Base-by-base conservation (phyloP, 2,797 vertebrate species). In the Hylomyscus alleni region DNA sequence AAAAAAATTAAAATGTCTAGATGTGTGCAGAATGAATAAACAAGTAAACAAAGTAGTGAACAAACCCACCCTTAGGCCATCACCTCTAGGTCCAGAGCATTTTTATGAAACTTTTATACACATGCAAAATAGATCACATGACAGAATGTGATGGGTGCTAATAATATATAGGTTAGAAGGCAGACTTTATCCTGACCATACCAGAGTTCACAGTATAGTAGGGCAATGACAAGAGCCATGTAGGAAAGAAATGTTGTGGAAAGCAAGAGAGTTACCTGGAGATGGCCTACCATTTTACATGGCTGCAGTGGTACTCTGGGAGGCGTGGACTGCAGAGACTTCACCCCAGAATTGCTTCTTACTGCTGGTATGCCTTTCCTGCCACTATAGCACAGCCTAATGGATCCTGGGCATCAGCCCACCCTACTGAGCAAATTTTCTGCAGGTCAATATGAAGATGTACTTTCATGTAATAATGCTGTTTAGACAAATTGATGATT, bases 1-100 rank as follows among this genome's bases (percentile, higher is more conserved):
- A n/a, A n/a, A n/a, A n/a, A n/a, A n/a, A n/a, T 78, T 93, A 87
- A 97, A 94, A 82, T 80, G 83, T 9, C 44, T 72, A 90, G 31
- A 20, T 89, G 85, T 73, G 69, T 91, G 77, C 85, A 76, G 77
- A 81, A 93, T 47, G 24, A 92, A 93, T 80, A 50, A 94, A 93
- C 54, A 22, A 93, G 31, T n/a, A 37, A 83, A 58, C 62, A 58
- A 82, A 77, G 34, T 26, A 78, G 81, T 20, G 15, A 77, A 65
- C 12, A 54, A 86, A 47, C 2, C 37, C 7, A n/a, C 67, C 44
- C 44, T 95, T 56, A 87, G 17, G 24, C 72, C 78, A 89, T n/a
- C 34, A 80, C 29, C 52, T 89, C 44, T 76, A 44, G 65, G 44
- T 31, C 31, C 34, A 67, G 19, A 52, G 19, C 20, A 85, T 72